Evolutionary conservation across 2,113 vertebrate species (phyloP).

Genomic region (Athene noctua): DNA sequence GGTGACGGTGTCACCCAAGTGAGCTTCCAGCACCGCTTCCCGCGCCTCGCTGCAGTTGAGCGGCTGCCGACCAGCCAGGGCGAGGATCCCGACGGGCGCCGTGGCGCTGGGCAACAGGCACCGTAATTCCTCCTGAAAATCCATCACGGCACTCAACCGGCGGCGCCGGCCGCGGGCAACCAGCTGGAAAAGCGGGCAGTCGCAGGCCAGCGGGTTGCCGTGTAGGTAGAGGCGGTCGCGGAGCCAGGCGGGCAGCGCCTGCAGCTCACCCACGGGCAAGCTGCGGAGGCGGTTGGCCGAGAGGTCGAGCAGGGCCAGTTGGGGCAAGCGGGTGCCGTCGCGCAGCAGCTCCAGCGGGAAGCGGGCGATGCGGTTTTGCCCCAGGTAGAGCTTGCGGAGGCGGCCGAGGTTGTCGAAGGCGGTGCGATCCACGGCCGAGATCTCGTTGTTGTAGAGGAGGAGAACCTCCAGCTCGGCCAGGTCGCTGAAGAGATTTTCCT

Average conservation of each 20-base stretch:
- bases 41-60: constrained; percentile 92
- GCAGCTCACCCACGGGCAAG: constrained; percentile 80
- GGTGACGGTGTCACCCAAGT: constrained; percentile 81
- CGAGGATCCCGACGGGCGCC: constrained; percentile 70
- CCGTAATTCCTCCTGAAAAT: constrained; percentile 87
- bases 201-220: constrained; percentile 85
- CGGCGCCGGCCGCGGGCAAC: constrained; percentile 86
- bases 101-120: constrained; percentile 67
- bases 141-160: constrained; percentile 84
- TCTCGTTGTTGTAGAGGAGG: constrained; percentile 92
- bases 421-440: constrained; percentile 83
- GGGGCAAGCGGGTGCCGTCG: constrained; percentile 80
- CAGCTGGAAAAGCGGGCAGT: constrained; percentile 88
- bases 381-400: constrained; percentile 94
- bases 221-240: constrained; percentile 95
- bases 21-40: constrained; percentile 82
- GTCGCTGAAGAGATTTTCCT: constrained; percentile 89
- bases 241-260: constrained; percentile 86
- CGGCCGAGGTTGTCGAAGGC: constrained; percentile 83
- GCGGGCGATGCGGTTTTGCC: constrained; percentile 89
- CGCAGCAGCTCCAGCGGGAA: constrained; percentile 90
- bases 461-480: constrained; percentile 87
- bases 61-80: constrained; percentile 67
- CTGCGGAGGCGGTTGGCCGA: constrained; percentile 88
- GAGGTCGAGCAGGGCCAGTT: constrained; percentile 87